A percentile compares a stretch with the other conserved stretches of the same genome.
Evolutionary conservation across 2,888 invertebrate genomes (phyloP).

Genomic region (Chaitophorus viminalis): DNA sequence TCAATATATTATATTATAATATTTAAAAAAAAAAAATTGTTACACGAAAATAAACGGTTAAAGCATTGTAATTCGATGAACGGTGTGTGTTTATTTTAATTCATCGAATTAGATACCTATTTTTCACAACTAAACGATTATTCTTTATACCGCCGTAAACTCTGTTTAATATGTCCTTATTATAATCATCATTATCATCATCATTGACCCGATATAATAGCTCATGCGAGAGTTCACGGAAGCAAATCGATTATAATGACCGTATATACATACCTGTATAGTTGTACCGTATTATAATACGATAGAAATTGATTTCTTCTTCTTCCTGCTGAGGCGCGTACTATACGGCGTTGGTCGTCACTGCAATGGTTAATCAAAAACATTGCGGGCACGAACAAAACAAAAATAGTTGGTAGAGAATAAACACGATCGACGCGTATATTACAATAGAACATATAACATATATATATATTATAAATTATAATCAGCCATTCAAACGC

Average conservation of each 20-base stretch:
- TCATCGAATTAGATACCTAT: background rate
- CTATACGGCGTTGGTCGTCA: background rate
- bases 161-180: constrained; percentile 19
- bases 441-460: no score
- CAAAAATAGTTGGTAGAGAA: background rate
- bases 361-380: constrained; percentile 26
- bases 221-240: constrained; percentile 34
- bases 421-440: background rate
- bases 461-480: background rate
- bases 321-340: constrained; percentile 4
- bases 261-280: background rate
- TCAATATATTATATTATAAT: background rate
- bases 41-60: constrained; percentile 7
- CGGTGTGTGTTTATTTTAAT: constrained; percentile 11
- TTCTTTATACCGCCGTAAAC: background rate
- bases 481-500: background rate
- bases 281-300: background rate
- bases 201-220: constrained; percentile 6
- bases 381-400: background rate
- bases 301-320: constrained; percentile 31
- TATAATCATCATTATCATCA: constrained; percentile 17
- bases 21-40: background rate
- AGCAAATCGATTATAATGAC: constrained; percentile 59
- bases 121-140: background rate
- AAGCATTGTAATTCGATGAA: background rate